A percentile compares a stretch with the other conserved stretches of the same genome.
These are phyloP conservation scores for Chaetops frenatus DNA, from an alignment of 2,113 vertebrate genomes.

Conservation along the genomic window DNA sequence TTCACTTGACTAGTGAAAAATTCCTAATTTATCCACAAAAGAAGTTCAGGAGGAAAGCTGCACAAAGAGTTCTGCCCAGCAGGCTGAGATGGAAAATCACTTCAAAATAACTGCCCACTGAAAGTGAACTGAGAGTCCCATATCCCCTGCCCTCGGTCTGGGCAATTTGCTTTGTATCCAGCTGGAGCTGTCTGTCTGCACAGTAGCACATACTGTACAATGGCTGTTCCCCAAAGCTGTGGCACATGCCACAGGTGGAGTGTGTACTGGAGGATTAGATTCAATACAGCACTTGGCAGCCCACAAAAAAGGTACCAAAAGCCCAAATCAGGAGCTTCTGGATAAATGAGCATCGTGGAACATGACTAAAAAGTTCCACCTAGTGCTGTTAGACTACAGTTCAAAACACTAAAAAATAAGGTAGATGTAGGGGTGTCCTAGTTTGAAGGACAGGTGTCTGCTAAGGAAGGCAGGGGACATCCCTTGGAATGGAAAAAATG, in stretches of 20 bases:
- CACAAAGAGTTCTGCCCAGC: not conserved
- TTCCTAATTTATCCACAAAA: not conserved
- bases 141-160: not conserved
- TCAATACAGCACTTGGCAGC: not conserved
- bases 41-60: not conserved
- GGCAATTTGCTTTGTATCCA: not conserved
- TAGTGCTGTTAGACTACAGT: not conserved
- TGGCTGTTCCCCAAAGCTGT: not conserved
- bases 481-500: no score
- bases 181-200: not conserved
- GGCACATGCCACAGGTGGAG: not conserved
- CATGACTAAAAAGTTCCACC: not conserved
- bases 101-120: not conserved
- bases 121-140: not conserved
- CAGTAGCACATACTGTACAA: not conserved
- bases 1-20: not conserved
- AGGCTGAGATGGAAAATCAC: not conserved
- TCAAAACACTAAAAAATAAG: not conserved
- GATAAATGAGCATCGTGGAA: not conserved
- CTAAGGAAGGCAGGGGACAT: no score
- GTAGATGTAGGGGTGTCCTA: no score
- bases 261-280: not conserved
- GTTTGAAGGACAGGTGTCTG: no score
- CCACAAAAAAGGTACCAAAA: not conserved
- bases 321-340: not conserved